Conservation (phyloP, 2,888 invertebrate species). For the Apodemia zela region DNA sequence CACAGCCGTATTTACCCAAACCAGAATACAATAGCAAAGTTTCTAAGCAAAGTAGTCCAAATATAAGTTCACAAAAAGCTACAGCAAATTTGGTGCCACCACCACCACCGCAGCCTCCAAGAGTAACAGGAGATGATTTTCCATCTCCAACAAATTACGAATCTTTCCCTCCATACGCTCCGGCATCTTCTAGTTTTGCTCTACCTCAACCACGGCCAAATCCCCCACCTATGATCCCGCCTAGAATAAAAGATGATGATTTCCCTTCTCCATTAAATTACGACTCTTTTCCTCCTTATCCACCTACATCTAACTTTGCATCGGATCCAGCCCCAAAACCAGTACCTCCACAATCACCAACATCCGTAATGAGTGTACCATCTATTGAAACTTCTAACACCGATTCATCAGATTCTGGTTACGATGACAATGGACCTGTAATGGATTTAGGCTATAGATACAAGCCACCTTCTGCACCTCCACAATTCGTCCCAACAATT, state of each 20-base stretch:
- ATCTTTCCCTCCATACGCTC: conserved; percentile 42
- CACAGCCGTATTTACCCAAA: conserved; percentile 67
- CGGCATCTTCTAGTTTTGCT: conserved; percentile 37
- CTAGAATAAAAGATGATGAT: conserved; percentile 48
- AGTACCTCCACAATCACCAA: conserved; percentile 24
- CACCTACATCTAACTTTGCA: conserved; percentile 37
- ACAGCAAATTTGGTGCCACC: conserved; percentile 60
- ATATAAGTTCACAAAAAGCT: conserved; percentile 40
- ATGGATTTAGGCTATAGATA: conserved; percentile 57
- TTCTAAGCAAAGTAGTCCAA: conserved; percentile 51
- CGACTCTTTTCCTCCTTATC: conserved; percentile 68
- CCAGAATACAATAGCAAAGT: conserved; percentile 50
- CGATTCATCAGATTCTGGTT: conserved; percentile 39
- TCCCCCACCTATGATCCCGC: conserved; percentile 41
- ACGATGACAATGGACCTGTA: conserved; percentile 40
- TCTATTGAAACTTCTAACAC: conserved; percentile 40
- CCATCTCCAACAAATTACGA: conserved; percentile 61
- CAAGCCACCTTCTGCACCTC: conserved; percentile 49
- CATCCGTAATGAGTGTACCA: conserved; percentile 41
- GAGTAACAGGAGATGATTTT: conserved; percentile 51
- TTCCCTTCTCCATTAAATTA: conserved; percentile 60
- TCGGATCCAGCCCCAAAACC: conserved; percentile 35
- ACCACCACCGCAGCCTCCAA: conserved; percentile 55
- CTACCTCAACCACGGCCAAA: conserved; percentile 50
- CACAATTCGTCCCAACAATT: conserved; percentile 48